These are phyloP conservation scores for Eulacestoma nigropectus DNA, from an alignment of 2,113 vertebrate species.

Conservation along the genomic window DNA sequence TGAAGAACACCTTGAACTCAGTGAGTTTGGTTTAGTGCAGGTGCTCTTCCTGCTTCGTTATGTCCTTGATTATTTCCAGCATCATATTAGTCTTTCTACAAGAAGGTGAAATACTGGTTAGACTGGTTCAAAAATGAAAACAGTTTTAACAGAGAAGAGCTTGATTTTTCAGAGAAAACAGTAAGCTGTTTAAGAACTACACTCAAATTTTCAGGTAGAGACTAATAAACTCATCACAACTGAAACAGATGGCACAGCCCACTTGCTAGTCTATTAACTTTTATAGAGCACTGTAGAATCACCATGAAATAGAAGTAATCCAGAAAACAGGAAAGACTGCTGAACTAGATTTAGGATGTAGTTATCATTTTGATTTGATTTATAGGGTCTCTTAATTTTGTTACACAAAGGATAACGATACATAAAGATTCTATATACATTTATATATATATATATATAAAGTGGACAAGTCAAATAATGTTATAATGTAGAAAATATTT, in stretches of 20 bases:
- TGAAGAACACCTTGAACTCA: background rate
- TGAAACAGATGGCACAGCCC: slow-evolving; percentile 33
- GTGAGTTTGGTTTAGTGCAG: background rate
- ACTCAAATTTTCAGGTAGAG: background rate
- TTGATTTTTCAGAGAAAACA: background rate
- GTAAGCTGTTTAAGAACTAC: background rate
- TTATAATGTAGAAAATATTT: background rate
- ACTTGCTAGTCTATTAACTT: slow-evolving; percentile 41
- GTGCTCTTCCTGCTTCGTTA: background rate
- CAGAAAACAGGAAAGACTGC: background rate
- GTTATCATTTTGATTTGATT: background rate
- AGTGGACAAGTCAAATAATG: background rate
- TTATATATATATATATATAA: background rate
- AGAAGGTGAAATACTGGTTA: background rate
- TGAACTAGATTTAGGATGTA: background rate
- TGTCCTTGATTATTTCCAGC: background rate
- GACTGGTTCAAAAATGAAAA: background rate
- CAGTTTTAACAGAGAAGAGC: background rate
- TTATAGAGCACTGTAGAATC: slow-evolving; percentile 15
- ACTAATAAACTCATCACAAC: background rate
- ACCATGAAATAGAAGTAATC: background rate
- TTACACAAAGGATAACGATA: background rate
- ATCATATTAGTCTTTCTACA: background rate
- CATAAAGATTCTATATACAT: background rate
- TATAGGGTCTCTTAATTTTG: background rate